A percentile compares a stretch with the other conserved stretches of the same genome.
phyloP scores from a whole-genome alignment of 2,888 invertebrate genomes.

The Coremacera marginata region DNA sequence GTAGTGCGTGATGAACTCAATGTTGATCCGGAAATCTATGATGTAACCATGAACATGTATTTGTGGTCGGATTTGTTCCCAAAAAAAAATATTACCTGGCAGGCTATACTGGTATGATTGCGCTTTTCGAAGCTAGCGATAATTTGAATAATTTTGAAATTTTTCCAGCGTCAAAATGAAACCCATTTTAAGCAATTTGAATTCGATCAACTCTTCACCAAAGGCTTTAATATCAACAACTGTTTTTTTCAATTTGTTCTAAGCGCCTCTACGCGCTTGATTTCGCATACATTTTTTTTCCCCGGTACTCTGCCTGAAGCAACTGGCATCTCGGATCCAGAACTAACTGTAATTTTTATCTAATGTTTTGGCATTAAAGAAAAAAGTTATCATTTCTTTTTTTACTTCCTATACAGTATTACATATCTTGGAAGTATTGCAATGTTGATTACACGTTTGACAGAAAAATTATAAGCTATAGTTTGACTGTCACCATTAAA shows the following conservation, averaged over 20 bases:
- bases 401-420: slow-evolving; percentile 53
- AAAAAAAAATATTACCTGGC: slow-evolving; percentile 53
- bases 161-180: slow-evolving; percentile 62
- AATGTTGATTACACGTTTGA: not conserved
- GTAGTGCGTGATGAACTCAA: slow-evolving; percentile 76
- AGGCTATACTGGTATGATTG: slow-evolving; percentile 54
- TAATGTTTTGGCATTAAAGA: not conserved
- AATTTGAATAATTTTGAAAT: not conserved
- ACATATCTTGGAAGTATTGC: slow-evolving; percentile 57
- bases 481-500: slow-evolving; percentile 58
- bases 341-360: slow-evolving; percentile 70
- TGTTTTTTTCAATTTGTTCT: slow-evolving; percentile 70
- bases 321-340: slow-evolving; percentile 71
- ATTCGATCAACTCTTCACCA: slow-evolving; percentile 54
- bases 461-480: slow-evolving; percentile 51
- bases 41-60: slow-evolving; percentile 73
- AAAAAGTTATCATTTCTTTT: not conserved
- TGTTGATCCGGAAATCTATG: slow-evolving; percentile 68
- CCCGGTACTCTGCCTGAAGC: slow-evolving; percentile 73
- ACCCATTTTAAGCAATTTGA: slow-evolving; percentile 63
- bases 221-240: slow-evolving; percentile 54
- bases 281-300: slow-evolving; percentile 79
- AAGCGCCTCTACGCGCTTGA: slow-evolving; percentile 67
- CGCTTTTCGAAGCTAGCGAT: not conserved
- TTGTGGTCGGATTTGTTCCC: slow-evolving; percentile 73